These are phyloP conservation scores for Pterocles orientalis DNA, from an alignment of 2,113 vertebrate species.

Conservation along the genomic window DNA sequence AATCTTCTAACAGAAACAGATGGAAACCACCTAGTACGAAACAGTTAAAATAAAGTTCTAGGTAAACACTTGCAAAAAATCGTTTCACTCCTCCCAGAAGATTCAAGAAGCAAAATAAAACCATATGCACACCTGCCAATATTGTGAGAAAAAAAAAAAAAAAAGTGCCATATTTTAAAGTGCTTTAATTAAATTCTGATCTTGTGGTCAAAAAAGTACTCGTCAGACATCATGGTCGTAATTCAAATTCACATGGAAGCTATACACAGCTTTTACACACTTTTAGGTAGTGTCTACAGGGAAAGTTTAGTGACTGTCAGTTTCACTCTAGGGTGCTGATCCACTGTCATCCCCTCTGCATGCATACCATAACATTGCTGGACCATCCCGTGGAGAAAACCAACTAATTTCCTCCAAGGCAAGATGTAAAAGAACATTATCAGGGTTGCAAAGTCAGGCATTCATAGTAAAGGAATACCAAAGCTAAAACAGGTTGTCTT, in stretches of 20 bases:
- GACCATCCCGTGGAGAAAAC: background rate
- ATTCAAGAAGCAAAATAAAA: background rate
- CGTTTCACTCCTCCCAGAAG: background rate
- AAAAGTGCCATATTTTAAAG: background rate
- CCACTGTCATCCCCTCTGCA: background rate
- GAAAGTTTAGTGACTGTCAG: background rate
- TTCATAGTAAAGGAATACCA: background rate
- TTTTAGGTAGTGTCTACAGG: background rate
- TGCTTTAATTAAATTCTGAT: background rate
- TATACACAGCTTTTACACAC: background rate
- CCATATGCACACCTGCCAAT: background rate
- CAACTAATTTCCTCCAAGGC: background rate
- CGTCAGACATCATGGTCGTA: background rate
- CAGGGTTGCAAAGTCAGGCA: background rate
- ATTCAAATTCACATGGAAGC: background rate
- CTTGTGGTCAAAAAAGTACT: background rate
- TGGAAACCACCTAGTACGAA: background rate
- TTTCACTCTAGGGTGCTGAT: background rate
- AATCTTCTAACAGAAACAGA: background rate
- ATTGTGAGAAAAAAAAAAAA: rapidly evolving
- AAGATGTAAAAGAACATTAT: background rate
- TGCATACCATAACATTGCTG: background rate
- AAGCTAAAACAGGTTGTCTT: background rate
- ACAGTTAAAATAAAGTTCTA: background rate
- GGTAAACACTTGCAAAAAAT: background rate